Base-by-base conservation (phyloP, 1,140 invertebrate genomes). In the Bombus waltoni region DNA sequence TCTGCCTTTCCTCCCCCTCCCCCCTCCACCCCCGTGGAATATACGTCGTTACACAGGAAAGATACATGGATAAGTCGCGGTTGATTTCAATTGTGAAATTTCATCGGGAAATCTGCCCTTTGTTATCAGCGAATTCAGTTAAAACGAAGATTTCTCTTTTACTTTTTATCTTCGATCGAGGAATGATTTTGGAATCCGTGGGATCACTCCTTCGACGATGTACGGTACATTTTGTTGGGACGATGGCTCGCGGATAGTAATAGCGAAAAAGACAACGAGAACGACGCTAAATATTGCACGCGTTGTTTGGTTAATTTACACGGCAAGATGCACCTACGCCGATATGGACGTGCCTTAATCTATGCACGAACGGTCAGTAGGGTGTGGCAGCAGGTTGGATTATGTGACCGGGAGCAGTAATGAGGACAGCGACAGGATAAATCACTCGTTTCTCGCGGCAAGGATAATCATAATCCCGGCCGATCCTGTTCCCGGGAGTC, bases 391-490 rank as follows among this genome's bases (percentile, higher is more conserved):
- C 91, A 90, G 89, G 91, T 93, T 92, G 88, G 90, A 89, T 91
- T 91, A 87, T 93, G 91, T 92, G 93, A 92, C 91, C 89, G 90
- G 92, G 91, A 91, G 89, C 90, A 81, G 92, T 94, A 94, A 94
- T 94, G 93, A 94, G 93, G 85, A 94, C 92, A 92, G 91, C 93
- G 92, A 94, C 92, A 84, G 92, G 90, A 94, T 94, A 94, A 94
- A 95, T 94, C 94, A 94, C 89, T 94, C 89, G 89, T 92, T 92
- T 92, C 90, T 89, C 92, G 85, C 84, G 85, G 87, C 88, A 87
- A 92, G 92, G 93, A 94, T 94, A 93, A 94, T 94, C 92, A 92
- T 94, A 94, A 93, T 94, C 94, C 91, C 83, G 85, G 38, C 82
- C 88, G 87, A 90, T 93, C 86, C 88, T 86, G 90, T 91, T 92